These are phyloP conservation scores for Spatulosminthurus flaviceps DNA, from an alignment of 2,888 invertebrate species.

Conservation along the genomic window DNA sequence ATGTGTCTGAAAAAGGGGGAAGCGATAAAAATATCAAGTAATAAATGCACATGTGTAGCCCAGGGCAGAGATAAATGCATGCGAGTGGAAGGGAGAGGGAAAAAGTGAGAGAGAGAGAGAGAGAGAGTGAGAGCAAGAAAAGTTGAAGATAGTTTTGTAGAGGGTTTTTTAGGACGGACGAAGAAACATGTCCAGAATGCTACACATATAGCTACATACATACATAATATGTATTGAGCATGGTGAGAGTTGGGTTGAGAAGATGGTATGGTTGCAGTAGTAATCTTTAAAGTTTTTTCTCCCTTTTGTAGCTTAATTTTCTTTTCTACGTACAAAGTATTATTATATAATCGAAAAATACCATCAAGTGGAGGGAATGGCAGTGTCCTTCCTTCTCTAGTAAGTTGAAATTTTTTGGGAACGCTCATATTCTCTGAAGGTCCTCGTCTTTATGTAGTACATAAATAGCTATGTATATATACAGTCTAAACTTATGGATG, in stretches of 20 bases:
- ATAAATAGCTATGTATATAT: too few relatives aligned
- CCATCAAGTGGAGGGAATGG: too few relatives aligned
- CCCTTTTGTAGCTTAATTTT: slow-evolving; percentile 14
- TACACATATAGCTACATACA: neutral
- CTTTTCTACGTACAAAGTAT: neutral
- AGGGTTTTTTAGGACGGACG: neutral
- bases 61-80: neutral
- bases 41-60: slow-evolving; percentile 26
- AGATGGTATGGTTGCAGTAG: neutral
- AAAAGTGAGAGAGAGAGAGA: slow-evolving; percentile 9
- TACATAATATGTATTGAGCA: neutral
- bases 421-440: too few relatives aligned
- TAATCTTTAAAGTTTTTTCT: neutral
- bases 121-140: slow-evolving; percentile 1
- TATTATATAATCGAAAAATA: too few relatives aligned
- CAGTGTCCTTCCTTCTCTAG: too few relatives aligned
- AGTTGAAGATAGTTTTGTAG: slow-evolving; percentile 1
- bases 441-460: too few relatives aligned
- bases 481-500: too few relatives aligned
- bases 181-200: too few relatives aligned
- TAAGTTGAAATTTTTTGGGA: too few relatives aligned
- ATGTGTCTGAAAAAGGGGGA: slow-evolving; percentile 42
- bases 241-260: neutral
- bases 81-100: neutral
- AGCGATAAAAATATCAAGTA: slow-evolving; percentile 43